These are phyloP conservation scores for Gyrodactylus bullatarudis DNA, from an alignment of 1,140 invertebrate species.

Conservation along the genomic window DNA sequence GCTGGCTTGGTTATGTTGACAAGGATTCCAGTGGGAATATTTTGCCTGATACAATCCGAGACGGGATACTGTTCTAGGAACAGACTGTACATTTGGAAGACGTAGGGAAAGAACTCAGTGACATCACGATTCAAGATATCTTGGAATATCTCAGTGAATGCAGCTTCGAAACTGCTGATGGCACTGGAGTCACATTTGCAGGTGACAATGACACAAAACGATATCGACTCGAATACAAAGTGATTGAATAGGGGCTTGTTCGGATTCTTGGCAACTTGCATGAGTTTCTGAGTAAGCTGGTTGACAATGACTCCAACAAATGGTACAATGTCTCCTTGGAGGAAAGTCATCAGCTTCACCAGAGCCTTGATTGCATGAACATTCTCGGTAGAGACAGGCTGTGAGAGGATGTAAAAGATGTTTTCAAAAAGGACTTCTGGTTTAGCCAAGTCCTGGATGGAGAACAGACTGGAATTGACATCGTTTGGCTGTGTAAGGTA, in stretches of 20 bases:
- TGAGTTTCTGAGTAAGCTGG: neutral
- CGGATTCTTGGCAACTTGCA: conserved; percentile 30
- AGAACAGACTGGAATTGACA: conserved; percentile 12
- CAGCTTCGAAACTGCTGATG: conserved; percentile 53
- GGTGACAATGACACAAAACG: conserved; percentile 45
- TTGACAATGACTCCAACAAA: neutral
- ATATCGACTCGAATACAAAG: conserved; percentile 68
- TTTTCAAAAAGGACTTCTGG: conserved; percentile 32
- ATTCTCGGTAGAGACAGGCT: conserved; percentile 46
- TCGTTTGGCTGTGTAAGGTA: conserved; percentile 28
- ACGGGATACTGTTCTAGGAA: conserved; percentile 40
- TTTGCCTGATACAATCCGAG: conserved; percentile 1
- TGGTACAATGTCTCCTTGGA: neutral
- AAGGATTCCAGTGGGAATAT: conserved; percentile 27
- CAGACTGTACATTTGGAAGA: conserved; percentile 71
- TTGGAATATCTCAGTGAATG: conserved; percentile 63
- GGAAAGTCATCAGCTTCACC: conserved; percentile 8
- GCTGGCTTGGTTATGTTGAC: neutral
- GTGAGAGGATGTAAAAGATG: conserved; percentile 36
- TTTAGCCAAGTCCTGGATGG: conserved; percentile 12
- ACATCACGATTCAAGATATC: conserved; percentile 56
- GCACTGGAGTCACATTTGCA: conserved; percentile 41
- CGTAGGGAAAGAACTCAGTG: conserved; percentile 74
- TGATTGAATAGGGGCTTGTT: conserved; percentile 86
- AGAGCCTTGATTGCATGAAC: conserved; percentile 75